These are phyloP conservation scores for Drosophila phalerata DNA, from an alignment of 2,888 invertebrate genomes.

Conservation along the genomic window DNA sequence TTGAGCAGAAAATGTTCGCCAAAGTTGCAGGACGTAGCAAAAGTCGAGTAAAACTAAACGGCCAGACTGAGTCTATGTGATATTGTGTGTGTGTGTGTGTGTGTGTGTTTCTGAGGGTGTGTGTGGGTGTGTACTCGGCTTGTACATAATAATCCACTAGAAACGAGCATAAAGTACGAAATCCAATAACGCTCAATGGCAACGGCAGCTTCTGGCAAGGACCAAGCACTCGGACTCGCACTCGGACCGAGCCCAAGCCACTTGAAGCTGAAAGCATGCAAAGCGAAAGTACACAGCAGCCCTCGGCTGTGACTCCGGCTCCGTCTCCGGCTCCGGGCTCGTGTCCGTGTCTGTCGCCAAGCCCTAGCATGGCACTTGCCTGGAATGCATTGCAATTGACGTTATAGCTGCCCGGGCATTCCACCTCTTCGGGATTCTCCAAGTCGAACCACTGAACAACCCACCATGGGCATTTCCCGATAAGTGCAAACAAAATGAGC, in stretches of 20 bases:
- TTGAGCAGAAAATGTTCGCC: conserved; percentile 80
- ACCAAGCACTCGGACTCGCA: conserved; percentile 46
- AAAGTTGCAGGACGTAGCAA: conserved; percentile 79
- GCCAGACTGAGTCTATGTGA: conserved; percentile 37
- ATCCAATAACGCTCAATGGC: conserved; percentile 82
- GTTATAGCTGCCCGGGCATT: conserved; percentile 91
- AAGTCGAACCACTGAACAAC: conserved; percentile 91
- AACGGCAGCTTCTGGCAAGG: conserved; percentile 71
- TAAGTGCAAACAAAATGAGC: conserved; percentile 81
- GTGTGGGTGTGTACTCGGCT: conserved; percentile 53
- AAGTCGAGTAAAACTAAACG: conserved; percentile 77
- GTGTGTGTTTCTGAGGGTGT: conserved; percentile 20
- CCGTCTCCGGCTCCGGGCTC: not conserved
- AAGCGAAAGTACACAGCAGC: conserved; percentile 63
- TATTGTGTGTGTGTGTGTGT: conserved; percentile 10
- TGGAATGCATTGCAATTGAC: conserved; percentile 88
- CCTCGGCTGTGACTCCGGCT: not conserved
- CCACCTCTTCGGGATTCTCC: conserved; percentile 91
- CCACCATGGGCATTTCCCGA: conserved; percentile 64
- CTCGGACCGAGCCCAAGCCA: conserved; percentile 48
- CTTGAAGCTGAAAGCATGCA: conserved; percentile 74
- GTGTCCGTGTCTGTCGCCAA: not conserved
- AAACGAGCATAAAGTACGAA: conserved; percentile 79
- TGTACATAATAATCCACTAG: conserved; percentile 82
- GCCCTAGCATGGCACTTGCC: conserved; percentile 68